Base-by-base conservation (phyloP, 2,888 invertebrate genomes). In the Cordilura impudica region DNA sequence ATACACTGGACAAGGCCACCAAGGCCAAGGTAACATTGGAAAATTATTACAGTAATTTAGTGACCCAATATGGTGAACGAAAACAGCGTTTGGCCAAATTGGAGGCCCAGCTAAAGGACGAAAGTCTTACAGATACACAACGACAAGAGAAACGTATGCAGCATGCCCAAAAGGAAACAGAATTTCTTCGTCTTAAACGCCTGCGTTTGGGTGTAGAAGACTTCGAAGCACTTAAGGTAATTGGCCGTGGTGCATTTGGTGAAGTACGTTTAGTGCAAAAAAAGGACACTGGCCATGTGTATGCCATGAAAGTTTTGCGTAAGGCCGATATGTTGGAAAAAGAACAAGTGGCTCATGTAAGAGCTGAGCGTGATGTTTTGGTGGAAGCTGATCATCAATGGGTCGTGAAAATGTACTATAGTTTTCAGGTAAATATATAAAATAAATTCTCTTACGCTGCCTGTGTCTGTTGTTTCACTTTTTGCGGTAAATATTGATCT, bases 331-430 rank as follows among this genome's bases (percentile, higher is more conserved):
- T 99, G 99, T 91, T 99, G 71, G 99, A 99, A 89, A 99, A 99
- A 89, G 99, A 99, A 91, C 99, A 99, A 92, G 94, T 94, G 83
- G 98, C 98, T 7, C 98, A 99, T 90, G 98, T 99, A 14, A 92
- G 99, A 82, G 99, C 99, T 1, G 99, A 99, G 90, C 93, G 99
- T 79, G 99, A 99, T 90, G 96, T 99, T 81, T 92, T 99, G 65
- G 99, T 99, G 18, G 99, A 99, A 90, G 99, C 99, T 0, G 99
- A 99, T 90, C 99, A 99, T 90, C 98, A 98, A 88, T 99, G 99
- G 99, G 99, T 99, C 82, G 99, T 99, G 79, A 99, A 98, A 91
- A 99, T 99, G 99, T 99, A 98, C 92, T 99, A 99, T 93, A 98
- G 98, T 90, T 99, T 99, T 92, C 94, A 95, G 90, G 90, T 90